These are phyloP conservation scores for Trachurus trachurus DNA, from an alignment of 2,797 vertebrate genomes.

Conservation along the genomic window DNA sequence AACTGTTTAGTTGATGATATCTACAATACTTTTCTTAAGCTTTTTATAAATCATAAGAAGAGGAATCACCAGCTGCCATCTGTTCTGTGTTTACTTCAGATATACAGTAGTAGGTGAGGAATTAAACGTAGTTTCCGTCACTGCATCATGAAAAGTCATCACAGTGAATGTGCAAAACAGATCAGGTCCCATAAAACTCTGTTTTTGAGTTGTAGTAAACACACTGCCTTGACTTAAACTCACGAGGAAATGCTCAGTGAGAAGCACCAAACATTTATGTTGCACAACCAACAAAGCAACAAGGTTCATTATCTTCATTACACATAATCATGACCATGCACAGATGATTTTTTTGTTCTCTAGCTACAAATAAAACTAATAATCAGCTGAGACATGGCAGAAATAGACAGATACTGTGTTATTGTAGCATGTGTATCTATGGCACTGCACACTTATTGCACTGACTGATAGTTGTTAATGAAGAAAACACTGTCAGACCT, in stretches of 20 bases:
- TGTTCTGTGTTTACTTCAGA: constrained; percentile 37
- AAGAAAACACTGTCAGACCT: constrained; percentile 19
- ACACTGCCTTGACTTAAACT: constrained; percentile 5
- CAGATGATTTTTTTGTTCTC: not conserved
- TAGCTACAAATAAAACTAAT: not conserved
- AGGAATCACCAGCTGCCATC: not conserved
- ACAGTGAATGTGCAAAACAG: constrained; percentile 57
- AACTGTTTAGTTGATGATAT: too few relatives aligned
- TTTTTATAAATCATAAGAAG: not conserved
- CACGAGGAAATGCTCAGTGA: not conserved
- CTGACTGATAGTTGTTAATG: not conserved
- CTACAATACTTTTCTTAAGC: not conserved
- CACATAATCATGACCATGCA: not conserved
- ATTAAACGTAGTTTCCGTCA: constrained; percentile 26
- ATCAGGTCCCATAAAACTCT: constrained; percentile 17
- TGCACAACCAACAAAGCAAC: not conserved
- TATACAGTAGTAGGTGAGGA: not conserved
- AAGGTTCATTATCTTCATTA: not conserved
- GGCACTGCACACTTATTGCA: not conserved
- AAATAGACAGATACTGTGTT: not conserved
- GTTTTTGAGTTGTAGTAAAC: constrained; percentile 36
- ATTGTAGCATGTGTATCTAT: not conserved
- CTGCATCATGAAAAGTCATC: constrained; percentile 62
- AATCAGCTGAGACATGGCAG: not conserved
- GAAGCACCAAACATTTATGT: not conserved